phyloP scores from a whole-genome alignment of 2,113 vertebrate genomes.

The Gopherus flavomarginatus region DNA sequence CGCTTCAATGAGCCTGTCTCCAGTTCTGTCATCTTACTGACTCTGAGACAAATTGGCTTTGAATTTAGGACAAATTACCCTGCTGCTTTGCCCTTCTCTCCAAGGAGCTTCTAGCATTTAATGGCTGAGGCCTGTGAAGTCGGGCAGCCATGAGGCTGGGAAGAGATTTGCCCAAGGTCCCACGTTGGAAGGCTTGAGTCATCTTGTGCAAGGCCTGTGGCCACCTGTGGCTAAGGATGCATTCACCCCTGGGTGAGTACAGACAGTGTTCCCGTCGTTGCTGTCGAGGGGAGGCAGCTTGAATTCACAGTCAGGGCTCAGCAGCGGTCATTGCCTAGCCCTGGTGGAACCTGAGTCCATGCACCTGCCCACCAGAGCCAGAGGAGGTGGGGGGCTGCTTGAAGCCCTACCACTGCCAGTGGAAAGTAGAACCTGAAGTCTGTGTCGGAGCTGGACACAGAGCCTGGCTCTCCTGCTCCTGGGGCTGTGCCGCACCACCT shows the following conservation, averaged over 20 bases:
- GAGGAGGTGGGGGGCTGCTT: too few species aligned
- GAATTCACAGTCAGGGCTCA: background rate
- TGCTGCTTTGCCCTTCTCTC: background rate
- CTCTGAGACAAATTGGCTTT: background rate
- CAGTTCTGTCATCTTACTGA: background rate
- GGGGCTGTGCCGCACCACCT: too few species aligned
- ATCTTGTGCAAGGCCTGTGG: accelerated
- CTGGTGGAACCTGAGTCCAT: background rate
- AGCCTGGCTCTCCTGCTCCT: background rate
- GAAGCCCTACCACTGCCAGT: too few species aligned
- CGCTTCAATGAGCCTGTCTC: background rate
- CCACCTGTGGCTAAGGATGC: accelerated
- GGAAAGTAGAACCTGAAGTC: too few species aligned
- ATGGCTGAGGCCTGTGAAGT: background rate
- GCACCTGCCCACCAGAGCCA: background rate
- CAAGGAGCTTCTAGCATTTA: background rate
- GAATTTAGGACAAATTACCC: background rate
- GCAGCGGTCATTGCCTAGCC: background rate
- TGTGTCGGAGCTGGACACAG: background rate
- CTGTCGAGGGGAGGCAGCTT: background rate
- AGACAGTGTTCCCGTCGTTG: background rate
- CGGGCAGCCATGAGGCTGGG: background rate
- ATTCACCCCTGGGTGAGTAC: background rate
- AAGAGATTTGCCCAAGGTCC: background rate
- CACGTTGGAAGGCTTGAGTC: background rate